phyloP scores from a whole-genome alignment of 2,113 vertebrate species.

The Elanoides forficatus region DNA sequence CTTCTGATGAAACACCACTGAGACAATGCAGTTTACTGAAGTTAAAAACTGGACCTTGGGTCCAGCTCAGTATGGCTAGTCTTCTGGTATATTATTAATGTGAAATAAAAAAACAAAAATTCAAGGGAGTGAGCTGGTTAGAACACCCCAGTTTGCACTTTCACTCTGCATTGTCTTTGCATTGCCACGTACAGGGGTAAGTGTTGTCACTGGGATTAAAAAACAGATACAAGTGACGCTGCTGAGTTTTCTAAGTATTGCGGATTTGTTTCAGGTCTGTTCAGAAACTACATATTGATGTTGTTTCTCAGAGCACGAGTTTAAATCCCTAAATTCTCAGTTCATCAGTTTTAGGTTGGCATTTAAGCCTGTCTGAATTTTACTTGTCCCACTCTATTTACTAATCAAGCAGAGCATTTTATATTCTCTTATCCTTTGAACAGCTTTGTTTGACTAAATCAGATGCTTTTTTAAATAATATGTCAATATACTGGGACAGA shows the following conservation, averaged over 20 bases:
- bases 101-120: neutral
- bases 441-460: neutral
- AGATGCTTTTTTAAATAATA: neutral
- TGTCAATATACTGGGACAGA: neutral
- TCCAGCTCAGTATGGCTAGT: neutral
- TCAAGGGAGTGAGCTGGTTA: neutral
- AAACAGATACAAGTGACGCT: neutral
- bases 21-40: neutral
- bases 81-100: neutral
- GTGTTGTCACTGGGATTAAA: neutral
- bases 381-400: neutral
- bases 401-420: neutral
- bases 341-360: neutral
- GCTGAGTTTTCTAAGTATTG: neutral
- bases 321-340: neutral
- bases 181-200: rapidly evolving
- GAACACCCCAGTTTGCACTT: rapidly evolving
- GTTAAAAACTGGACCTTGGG: neutral
- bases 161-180: rapidly evolving
- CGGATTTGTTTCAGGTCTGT: neutral
- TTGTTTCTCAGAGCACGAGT: neutral
- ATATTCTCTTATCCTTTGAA: neutral
- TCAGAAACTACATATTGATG: neutral
- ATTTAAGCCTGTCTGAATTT: neutral
- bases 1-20: neutral